phyloP scores from a whole-genome alignment of 2,113 vertebrate species.

The Prunella fulvescens region DNA sequence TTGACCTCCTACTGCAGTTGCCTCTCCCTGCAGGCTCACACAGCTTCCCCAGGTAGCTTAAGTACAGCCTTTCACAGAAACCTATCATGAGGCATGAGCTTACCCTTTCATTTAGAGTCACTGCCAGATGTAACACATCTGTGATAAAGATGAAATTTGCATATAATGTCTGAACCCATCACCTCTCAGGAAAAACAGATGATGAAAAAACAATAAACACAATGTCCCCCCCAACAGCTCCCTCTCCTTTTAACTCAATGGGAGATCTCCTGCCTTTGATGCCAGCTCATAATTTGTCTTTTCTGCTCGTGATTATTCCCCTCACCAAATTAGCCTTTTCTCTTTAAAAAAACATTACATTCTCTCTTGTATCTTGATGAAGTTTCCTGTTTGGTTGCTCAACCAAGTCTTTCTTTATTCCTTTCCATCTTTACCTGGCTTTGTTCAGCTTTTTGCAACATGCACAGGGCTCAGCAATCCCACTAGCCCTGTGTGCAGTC shows the following conservation, averaged over 20 bases:
- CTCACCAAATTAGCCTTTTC: not conserved
- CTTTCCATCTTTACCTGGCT: not conserved
- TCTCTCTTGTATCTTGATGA: not conserved
- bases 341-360: not conserved
- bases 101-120: not conserved
- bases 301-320: not conserved
- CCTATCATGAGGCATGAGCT: not conserved
- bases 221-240: not conserved
- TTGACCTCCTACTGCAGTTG: not conserved
- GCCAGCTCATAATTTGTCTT: not conserved
- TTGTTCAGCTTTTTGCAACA: not conserved
- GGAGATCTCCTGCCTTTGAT: not conserved
- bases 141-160: not conserved
- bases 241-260: not conserved
- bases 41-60: not conserved
- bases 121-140: not conserved
- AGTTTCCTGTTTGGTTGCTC: not conserved
- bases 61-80: not conserved
- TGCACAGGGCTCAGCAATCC: not conserved
- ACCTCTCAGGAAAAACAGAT: not conserved
- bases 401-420: not conserved
- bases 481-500: not conserved
- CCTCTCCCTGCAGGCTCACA: not conserved
- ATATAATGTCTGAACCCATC: not conserved
- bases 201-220: not conserved